phyloP scores from a whole-genome alignment of 2,113 vertebrate species.

The Corythaixoides concolor region DNA sequence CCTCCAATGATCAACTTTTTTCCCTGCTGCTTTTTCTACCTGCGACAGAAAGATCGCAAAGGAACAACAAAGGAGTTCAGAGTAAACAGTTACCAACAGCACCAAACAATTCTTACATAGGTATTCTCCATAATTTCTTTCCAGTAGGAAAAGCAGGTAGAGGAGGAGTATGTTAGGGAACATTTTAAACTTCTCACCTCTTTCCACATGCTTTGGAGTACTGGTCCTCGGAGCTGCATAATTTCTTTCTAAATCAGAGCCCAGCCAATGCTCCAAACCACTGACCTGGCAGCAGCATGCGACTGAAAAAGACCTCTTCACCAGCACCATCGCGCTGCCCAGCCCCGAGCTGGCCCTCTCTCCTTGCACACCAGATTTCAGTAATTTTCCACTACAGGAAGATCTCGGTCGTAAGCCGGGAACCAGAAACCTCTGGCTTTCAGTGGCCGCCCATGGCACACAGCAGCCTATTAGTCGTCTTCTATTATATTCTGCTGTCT shows the following conservation, averaged over 20 bases:
- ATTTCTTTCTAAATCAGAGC: not conserved
- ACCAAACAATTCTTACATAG: not conserved
- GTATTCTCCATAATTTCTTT: not conserved
- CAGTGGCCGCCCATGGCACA: not conserved
- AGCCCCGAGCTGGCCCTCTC: not conserved
- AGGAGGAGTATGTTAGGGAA: not conserved
- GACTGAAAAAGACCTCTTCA: not conserved
- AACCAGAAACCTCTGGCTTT: not conserved
- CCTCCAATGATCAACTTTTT: not conserved
- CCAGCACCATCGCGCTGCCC: not conserved
- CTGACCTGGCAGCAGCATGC: not conserved
- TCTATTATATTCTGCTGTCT: not conserved
- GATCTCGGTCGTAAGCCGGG: not conserved
- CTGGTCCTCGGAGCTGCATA: not conserved
- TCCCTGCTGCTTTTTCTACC: not conserved
- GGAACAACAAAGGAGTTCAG: not conserved
- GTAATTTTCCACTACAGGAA: not conserved
- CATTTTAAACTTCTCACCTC: conserved; percentile 23
- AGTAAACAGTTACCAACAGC: not conserved
- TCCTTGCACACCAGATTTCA: not conserved
- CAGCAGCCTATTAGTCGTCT: not conserved
- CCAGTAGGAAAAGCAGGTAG: not conserved
- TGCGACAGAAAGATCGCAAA: not conserved
- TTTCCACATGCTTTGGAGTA: not conserved
- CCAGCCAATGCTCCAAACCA: not conserved